These are phyloP conservation scores for Corydoras sp. DNA, from an alignment of 2,113 vertebrate species.

Conservation along the genomic window DNA sequence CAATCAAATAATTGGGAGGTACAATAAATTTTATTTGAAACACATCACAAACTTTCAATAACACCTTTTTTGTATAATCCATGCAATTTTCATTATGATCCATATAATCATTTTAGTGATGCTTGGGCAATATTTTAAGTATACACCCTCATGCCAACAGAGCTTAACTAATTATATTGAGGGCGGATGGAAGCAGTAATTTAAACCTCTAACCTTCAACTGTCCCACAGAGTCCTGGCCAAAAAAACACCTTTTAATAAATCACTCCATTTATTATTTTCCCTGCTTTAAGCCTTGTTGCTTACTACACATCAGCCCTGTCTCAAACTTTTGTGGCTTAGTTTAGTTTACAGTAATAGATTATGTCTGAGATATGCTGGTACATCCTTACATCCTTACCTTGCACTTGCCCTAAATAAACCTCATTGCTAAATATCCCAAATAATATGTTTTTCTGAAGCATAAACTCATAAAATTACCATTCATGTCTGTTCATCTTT, in stretches of 20 bases:
- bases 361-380: background rate
- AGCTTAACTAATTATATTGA: too few species aligned
- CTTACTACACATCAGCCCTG: background rate
- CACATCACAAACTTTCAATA: too few species aligned
- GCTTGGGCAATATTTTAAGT: too few species aligned
- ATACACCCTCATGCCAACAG: too few species aligned
- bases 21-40: too few species aligned
- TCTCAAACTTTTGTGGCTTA: background rate
- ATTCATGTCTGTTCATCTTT: background rate
- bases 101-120: too few species aligned
- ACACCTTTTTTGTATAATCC: too few species aligned
- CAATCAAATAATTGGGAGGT: too few species aligned
- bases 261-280: constrained; percentile 38
- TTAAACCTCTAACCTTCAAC: constrained; percentile 37
- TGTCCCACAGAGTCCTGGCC: constrained; percentile 16
- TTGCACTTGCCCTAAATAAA: background rate
- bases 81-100: too few species aligned
- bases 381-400: background rate
- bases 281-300: background rate
- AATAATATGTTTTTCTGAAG: too few species aligned
- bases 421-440: too few species aligned
- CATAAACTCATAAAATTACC: too few species aligned
- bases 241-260: constrained; percentile 28
- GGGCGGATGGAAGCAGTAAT: constrained; percentile 17
- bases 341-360: constrained; percentile 14